These are phyloP conservation scores for Sarcophaga variegata DNA, from an alignment of 2,888 invertebrate genomes.

Conservation along the genomic window DNA sequence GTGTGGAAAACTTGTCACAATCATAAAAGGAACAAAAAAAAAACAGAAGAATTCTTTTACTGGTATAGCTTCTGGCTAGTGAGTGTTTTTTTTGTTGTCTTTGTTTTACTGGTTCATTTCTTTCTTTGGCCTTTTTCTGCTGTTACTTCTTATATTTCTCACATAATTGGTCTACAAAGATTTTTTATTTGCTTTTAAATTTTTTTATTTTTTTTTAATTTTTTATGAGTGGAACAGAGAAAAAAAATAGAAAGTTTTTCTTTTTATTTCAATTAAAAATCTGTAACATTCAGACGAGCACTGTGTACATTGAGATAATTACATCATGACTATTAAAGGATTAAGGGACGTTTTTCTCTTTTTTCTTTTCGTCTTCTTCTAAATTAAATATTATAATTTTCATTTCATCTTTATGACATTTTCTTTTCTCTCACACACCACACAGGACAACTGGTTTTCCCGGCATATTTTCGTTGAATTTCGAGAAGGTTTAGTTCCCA, in stretches of 20 bases:
- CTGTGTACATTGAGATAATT: constrained; percentile 44
- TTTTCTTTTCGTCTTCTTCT: constrained; percentile 13
- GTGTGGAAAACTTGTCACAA: constrained; percentile 14
- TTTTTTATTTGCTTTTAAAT: background rate
- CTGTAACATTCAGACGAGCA: constrained; percentile 33
- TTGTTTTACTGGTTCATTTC: background rate
- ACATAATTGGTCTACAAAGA: constrained; percentile 48
- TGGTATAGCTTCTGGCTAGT: constrained; percentile 26
- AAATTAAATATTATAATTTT: constrained; percentile 46
- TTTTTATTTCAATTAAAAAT: constrained; percentile 58
- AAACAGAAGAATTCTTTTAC: constrained; percentile 11
- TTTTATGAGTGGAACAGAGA: background rate
- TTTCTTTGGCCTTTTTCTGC: background rate
- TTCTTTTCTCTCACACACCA: background rate
- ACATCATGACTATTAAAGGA: constrained; percentile 44
- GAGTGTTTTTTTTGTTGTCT: background rate
- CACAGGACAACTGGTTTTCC: too few species aligned
- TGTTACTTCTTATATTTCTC: constrained; percentile 46
- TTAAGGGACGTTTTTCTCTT: constrained; percentile 28
- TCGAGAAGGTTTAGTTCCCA: too few species aligned
- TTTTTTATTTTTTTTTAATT: background rate
- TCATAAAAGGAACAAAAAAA: too few species aligned
- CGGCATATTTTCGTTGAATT: too few species aligned
- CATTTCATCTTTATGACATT: background rate
- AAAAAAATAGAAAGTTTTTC: constrained; percentile 16